Percentiles rank a stretch among this genome's conserved stretches.
phyloP scores from a whole-genome alignment of 2,888 invertebrate species.

The Campoplex nolae region DNA sequence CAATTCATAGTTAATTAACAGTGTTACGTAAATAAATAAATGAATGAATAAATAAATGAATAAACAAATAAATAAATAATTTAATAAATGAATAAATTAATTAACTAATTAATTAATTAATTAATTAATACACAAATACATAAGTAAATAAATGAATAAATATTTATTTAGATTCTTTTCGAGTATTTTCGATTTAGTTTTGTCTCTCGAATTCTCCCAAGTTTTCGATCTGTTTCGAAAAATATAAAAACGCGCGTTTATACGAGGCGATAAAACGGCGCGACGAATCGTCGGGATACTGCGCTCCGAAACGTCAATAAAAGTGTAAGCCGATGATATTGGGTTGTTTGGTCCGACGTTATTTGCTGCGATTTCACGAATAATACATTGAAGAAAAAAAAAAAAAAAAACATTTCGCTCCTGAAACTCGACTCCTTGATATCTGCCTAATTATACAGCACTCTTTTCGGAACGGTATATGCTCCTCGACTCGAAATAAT shows the following conservation, averaged over 20 bases:
- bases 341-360: neutral
- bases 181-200: neutral
- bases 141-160: neutral
- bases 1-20: too few relatives aligned
- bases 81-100: too few relatives aligned
- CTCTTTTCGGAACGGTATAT: neutral
- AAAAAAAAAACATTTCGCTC: neutral
- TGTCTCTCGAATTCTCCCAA: neutral
- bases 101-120: too few relatives aligned
- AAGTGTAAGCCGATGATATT: too few relatives aligned
- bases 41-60: too few relatives aligned
- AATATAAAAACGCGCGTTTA: neutral
- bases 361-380: neutral
- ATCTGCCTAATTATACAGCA: neutral
- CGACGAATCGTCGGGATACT: neutral
- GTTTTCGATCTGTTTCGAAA: neutral
- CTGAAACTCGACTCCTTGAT: neutral
- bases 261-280: neutral
- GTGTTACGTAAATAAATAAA: too few relatives aligned
- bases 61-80: too few relatives aligned
- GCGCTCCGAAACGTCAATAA: neutral
- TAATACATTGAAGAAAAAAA: neutral
- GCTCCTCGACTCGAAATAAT: neutral
- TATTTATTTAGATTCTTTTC: neutral
- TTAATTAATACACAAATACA: neutral